These are phyloP conservation scores for Mya arenaria DNA, from an alignment of 1,140 invertebrate genomes.

Conservation along the genomic window DNA sequence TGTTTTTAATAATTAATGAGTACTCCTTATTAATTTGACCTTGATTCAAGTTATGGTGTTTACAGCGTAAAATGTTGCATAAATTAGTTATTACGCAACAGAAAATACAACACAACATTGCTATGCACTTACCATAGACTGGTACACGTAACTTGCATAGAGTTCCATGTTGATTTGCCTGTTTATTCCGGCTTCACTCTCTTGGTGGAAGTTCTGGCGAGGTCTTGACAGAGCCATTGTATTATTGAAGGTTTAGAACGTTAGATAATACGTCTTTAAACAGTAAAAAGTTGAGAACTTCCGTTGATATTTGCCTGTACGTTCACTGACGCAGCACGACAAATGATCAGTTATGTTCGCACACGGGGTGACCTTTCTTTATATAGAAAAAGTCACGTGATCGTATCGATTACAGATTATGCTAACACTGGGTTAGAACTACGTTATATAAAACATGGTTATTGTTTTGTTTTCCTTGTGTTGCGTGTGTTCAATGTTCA, in stretches of 20 bases:
- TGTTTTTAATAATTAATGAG: no score
- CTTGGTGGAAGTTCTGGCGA: conserved; percentile 90
- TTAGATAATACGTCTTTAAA: conserved; percentile 36
- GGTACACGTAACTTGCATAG: conserved; percentile 91
- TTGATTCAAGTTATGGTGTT: no score
- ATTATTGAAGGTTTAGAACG: conserved; percentile 11
- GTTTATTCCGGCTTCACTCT: conserved; percentile 89
- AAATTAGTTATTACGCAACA: background rate
- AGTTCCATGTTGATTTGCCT: conserved; percentile 95
- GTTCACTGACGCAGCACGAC: conserved; percentile 54
- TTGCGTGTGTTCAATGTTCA: no score
- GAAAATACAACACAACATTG: background rate
- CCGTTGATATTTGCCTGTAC: conserved; percentile 52
- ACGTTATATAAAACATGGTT: no score
- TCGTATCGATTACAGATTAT: background rate
- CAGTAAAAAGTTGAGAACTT: conserved; percentile 8
- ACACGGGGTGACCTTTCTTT: background rate
- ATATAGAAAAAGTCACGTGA: background rate
- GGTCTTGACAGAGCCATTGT: conserved; percentile 73
- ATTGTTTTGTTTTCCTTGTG: no score
- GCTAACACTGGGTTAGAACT: no score
- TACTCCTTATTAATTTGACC: no score
- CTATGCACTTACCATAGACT: conserved; percentile 90
- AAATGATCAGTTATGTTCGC: conserved; percentile 24
- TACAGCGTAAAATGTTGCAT: no score